phyloP scores from a whole-genome alignment of 1,140 invertebrate species.

The Leptinotarsa lineolata region DNA sequence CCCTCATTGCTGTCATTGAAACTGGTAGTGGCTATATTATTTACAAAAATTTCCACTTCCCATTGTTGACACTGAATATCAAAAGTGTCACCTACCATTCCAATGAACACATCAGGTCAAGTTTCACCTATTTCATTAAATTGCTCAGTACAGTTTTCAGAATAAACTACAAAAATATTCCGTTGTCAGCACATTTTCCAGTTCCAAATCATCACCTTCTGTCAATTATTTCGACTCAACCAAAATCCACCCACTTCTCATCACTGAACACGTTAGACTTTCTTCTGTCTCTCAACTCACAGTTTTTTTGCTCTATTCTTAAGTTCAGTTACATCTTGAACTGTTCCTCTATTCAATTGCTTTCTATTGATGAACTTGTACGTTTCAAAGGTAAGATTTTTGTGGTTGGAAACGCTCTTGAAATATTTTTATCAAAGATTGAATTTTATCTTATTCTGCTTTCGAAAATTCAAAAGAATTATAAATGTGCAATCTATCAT shows the following conservation, averaged over 20 bases:
- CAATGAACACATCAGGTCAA: too few relatives aligned
- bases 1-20: too few relatives aligned
- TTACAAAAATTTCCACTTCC: neutral
- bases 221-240: neutral
- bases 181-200: neutral
- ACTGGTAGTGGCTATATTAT: neutral
- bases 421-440: neutral
- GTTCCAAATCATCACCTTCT: neutral
- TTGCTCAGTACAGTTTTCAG: too few relatives aligned
- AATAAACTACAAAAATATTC: too few relatives aligned
- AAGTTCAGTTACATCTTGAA: conserved; percentile 30
- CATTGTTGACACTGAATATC: too few relatives aligned
- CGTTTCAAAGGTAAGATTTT: neutral
- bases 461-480: neutral
- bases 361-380: conserved; percentile 7
- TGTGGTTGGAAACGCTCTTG: neutral
- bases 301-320: conserved; percentile 26
- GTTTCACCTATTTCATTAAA: too few relatives aligned
- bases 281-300: conserved; percentile 15
- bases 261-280: neutral
- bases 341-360: conserved; percentile 21
- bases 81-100: neutral
- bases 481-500: conserved; percentile 40
- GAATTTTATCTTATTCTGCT: neutral
- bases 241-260: neutral